Evolutionary conservation across 2,888 invertebrate species (phyloP), one percentile per base, ranked within the genome.

Genomic region (Andrena fulva): DNA sequence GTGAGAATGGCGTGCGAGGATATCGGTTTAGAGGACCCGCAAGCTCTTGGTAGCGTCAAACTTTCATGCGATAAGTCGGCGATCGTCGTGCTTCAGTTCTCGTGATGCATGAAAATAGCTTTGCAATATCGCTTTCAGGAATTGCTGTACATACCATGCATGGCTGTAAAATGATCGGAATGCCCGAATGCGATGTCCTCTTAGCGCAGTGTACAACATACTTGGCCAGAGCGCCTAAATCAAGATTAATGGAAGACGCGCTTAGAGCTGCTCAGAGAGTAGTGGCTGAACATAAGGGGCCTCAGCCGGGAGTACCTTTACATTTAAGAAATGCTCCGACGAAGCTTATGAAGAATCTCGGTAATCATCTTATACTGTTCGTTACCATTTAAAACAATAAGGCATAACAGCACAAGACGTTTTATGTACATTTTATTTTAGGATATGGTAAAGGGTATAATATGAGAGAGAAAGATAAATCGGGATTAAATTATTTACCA

Each of bases 301-400:
- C 96, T 0, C 95, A 97, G 77, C 97, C 97, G 0, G 93, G 95
- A 0, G 97, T 98, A 6, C 98, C 98, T 0, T 94, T 98, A 80
- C 97, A 97, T 94, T 94, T 98, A 84, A 95, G 97, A 77, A 93
- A 97, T 94, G 97, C 97, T n/a, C 96, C 97, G 2, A 97, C 97
- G 0, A 96, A 95, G 92, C 94, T 97, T 0, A 97, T 97, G 97
- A 96, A 96, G 92, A 95, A 96, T 92, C 93, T 97, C 88, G 97
- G 97, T 96, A 93, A 88, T 66, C 59, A 35, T 73, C 67, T 77
- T 8, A 64, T 29, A 73, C 24, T 48, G 20, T 33, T 33, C 20
- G 66, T 74, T 10, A 62, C 16, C 20, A n/a, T 59, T 24, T 33
- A 64, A 63, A 66, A 63, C 24, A 63, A 3, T 42, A 42, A 52